phyloP scores from a whole-genome alignment of 2,113 vertebrate species.

The Equus przewalskii region DNA sequence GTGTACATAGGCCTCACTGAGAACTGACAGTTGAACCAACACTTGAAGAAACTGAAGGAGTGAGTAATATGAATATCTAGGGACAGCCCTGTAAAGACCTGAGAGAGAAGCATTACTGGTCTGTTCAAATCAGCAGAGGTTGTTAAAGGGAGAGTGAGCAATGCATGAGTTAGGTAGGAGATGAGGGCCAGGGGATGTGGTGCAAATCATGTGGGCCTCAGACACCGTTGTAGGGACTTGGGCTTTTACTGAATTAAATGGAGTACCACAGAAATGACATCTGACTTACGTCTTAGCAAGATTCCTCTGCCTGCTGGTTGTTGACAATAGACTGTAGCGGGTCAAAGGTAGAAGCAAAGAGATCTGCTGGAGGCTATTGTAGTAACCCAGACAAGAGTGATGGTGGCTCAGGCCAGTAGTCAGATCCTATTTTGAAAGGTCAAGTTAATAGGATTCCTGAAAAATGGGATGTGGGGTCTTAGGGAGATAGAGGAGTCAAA shows the following conservation, averaged over 20 bases:
- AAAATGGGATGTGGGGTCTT: not conserved
- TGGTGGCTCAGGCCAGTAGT: not conserved
- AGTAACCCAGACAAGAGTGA: slow-evolving; percentile 8
- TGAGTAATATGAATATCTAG: slow-evolving; percentile 2
- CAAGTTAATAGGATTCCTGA: not conserved
- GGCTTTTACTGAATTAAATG: slow-evolving; percentile 34
- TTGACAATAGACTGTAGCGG: slow-evolving; percentile 21
- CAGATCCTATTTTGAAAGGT: not conserved
- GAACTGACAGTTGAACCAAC: not conserved
- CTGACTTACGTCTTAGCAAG: slow-evolving; percentile 10
- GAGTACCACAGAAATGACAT: not conserved
- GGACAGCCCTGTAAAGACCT: not conserved
- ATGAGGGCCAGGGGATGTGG: not conserved
- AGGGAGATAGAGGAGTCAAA: not conserved
- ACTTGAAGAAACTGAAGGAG: slow-evolving; percentile 2
- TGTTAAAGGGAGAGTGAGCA: not conserved
- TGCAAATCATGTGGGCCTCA: not conserved
- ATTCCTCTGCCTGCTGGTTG: not conserved
- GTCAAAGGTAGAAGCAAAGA: not conserved
- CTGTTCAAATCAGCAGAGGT: not conserved
- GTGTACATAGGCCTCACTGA: not conserved
- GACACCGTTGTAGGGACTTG: not conserved
- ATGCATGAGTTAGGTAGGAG: not conserved
- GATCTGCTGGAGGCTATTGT: not conserved
- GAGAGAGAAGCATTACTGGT: not conserved